Evolutionary conservation across 2,888 invertebrate genomes (phyloP).

Genomic region (Xestia sexstrigata): DNA sequence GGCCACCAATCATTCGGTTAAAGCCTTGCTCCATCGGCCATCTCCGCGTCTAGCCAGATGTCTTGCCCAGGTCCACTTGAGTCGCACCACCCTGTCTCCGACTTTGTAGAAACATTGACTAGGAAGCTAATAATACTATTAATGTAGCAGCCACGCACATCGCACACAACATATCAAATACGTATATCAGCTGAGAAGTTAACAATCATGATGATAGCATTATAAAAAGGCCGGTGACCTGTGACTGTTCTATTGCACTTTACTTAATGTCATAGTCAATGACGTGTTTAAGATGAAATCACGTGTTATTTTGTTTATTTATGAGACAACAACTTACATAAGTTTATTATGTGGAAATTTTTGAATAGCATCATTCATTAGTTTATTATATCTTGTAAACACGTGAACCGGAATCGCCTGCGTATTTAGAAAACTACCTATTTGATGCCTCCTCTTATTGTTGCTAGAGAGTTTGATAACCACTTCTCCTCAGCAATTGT

Average conservation of each 20-base stretch:
- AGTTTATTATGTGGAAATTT: constrained; percentile 11
- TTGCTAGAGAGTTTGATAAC: neutral
- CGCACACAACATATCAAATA: neutral
- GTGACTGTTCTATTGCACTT: constrained; percentile 21
- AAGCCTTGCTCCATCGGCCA: no score
- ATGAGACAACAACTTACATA: neutral
- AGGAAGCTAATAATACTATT: neutral
- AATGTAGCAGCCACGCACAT: neutral
- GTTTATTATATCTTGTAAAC: neutral
- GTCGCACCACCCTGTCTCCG: no score
- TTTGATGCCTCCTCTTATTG: neutral
- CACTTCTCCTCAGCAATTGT: neutral
- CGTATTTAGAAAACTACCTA: neutral
- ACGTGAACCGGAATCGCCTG: neutral
- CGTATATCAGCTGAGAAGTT: constrained; percentile 8
- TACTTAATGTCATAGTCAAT: constrained; percentile 25
- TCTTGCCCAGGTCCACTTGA: no score
- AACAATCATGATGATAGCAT: constrained; percentile 13
- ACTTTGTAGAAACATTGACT: neutral
- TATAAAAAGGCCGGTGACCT: constrained; percentile 25
- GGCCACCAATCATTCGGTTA: no score
- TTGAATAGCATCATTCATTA: neutral
- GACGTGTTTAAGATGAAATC: constrained; percentile 15
- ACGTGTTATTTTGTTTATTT: constrained; percentile 30
- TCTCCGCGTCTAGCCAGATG: no score